Percentiles rank a stretch among this genome's conserved stretches.
These are phyloP conservation scores for Micrasema longulum DNA, from an alignment of 1,140 invertebrate genomes.

Conservation along the genomic window DNA sequence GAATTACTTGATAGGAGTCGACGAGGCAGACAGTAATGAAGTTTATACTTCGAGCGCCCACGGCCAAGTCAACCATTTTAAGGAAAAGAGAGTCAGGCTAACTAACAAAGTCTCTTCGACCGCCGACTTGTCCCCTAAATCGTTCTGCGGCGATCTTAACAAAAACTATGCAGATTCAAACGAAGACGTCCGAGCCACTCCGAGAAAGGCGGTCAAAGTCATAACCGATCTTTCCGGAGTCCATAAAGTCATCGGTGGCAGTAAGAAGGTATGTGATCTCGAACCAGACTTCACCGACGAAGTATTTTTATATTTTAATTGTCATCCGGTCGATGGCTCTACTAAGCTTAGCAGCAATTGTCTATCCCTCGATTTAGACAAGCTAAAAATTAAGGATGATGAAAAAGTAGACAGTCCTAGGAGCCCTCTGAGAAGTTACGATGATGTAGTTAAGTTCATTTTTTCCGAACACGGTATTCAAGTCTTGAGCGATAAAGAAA, in stretches of 20 bases:
- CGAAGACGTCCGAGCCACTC: conserved; percentile 57
- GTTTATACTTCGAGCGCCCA: conserved; percentile 46
- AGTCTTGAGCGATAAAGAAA: conserved; percentile 80
- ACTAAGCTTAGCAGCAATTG: conserved; percentile 49
- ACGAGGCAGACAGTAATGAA: conserved; percentile 50
- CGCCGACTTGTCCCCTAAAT: conserved; percentile 42
- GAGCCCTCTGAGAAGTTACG: conserved; percentile 68
- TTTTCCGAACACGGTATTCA: conserved; percentile 80
- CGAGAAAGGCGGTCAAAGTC: conserved; percentile 70
- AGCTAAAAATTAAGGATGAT: conserved; percentile 52
- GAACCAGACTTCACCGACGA: conserved; percentile 55
- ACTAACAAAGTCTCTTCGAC: conserved; percentile 52
- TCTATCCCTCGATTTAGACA: conserved; percentile 41
- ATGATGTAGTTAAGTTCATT: conserved; percentile 77
- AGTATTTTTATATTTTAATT: conserved; percentile 58
- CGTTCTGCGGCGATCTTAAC: conserved; percentile 56
- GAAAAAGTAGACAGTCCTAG: conserved; percentile 53
- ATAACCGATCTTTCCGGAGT: conserved; percentile 64
- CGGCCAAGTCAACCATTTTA: conserved; percentile 37
- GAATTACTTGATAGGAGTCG: conserved; percentile 56
- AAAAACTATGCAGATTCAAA: conserved; percentile 58
- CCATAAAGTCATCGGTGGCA: conserved; percentile 56
- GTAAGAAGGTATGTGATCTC: conserved; percentile 53
- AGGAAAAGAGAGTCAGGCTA: conserved; percentile 46
- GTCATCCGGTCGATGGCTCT: conserved; percentile 56